These are phyloP conservation scores for Eristalinus aeneus DNA, from an alignment of 2,888 invertebrate species.

Conservation along the genomic window DNA sequence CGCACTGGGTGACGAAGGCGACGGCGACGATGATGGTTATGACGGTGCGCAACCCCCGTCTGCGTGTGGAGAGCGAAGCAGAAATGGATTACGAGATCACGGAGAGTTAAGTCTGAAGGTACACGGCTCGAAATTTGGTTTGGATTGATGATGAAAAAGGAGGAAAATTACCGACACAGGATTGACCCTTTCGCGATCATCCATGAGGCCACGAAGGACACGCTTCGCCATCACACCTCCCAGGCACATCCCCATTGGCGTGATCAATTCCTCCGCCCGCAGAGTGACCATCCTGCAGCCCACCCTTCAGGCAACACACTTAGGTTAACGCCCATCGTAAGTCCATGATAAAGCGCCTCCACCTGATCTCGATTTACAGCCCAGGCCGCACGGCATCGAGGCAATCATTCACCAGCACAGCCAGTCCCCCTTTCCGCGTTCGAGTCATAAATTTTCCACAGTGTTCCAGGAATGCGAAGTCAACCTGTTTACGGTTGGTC, in stretches of 20 bases:
- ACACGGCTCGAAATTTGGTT: background rate
- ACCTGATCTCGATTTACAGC: background rate
- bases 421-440: background rate
- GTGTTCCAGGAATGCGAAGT: background rate
- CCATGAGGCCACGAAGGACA: no score
- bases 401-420: background rate
- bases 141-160: no score
- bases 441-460: constrained; percentile 15
- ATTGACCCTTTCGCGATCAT: no score
- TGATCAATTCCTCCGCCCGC: background rate
- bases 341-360: background rate
- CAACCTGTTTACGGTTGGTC: constrained; percentile 24
- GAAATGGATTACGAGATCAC: background rate
- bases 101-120: background rate
- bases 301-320: background rate
- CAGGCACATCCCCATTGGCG: background rate
- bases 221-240: no score
- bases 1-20: background rate
- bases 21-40: background rate
- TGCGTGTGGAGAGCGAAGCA: constrained; percentile 3
- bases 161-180: no score
- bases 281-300: background rate
- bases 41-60: background rate
- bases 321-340: background rate
- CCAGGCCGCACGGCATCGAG: background rate